Evolutionary conservation across 2,113 vertebrate genomes (phyloP).

Genomic region (Thamnophis sirtalis): DNA sequence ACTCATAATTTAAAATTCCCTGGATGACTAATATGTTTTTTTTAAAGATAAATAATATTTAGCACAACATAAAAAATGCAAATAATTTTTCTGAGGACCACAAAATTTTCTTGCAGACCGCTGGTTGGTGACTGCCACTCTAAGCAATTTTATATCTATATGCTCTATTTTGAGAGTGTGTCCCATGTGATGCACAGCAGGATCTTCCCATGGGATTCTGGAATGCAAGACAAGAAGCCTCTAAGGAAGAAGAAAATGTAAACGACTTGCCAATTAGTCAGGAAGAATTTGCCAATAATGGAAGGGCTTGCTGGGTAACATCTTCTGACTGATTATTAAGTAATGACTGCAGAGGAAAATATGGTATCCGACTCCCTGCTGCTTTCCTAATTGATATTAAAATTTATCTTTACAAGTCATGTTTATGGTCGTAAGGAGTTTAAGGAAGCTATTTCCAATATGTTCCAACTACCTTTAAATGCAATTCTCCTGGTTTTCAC

Average conservation of each 20-base stretch:
- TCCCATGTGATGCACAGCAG: not conserved
- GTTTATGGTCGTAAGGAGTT: not conserved
- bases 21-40: no score
- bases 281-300: not conserved
- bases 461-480: not conserved
- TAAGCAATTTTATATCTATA: not conserved
- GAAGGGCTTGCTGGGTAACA: not conserved
- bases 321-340: not conserved
- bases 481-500: not conserved
- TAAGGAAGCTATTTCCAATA: not conserved
- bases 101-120: no score
- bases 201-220: not conserved
- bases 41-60: no score
- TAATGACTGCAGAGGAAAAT: not conserved
- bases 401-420: not conserved
- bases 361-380: not conserved
- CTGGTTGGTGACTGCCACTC: no score
- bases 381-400: not conserved
- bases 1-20: no score
- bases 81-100: no score
- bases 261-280: not conserved
- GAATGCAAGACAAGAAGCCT: not conserved
- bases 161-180: not conserved
- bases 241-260: not conserved
- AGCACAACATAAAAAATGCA: no score